phyloP scores from a whole-genome alignment of 2,113 vertebrate species.

The Oncorhynchus tshawytscha region DNA sequence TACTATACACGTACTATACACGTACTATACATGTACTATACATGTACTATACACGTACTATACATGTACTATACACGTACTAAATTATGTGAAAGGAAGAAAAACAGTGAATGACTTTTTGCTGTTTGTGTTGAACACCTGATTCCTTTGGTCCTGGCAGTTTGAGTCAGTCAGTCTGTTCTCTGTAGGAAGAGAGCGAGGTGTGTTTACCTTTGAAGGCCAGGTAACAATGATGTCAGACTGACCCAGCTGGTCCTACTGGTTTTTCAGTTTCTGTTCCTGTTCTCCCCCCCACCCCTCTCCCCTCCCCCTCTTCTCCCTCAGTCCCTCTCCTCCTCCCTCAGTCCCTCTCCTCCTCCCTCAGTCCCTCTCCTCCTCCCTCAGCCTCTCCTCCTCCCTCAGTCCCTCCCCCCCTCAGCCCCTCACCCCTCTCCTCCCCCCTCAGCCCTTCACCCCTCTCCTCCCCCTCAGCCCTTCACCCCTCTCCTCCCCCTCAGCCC shows the following conservation, averaged over 20 bases:
- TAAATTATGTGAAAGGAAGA: too few species aligned
- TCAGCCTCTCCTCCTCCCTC: not conserved
- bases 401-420: not conserved
- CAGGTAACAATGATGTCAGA: conserved; percentile 31
- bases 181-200: not conserved
- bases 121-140: too few species aligned
- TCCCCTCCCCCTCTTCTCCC: not conserved
- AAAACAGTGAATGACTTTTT: too few species aligned
- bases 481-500: not conserved
- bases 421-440: not conserved
- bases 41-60: too few species aligned
- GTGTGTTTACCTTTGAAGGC: conserved; percentile 57
- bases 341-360: not conserved
- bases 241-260: conserved; percentile 51
- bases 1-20: too few species aligned
- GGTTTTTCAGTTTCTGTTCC: conserved; percentile 72
- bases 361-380: too few species aligned
- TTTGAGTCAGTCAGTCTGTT: not conserved
- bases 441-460: not conserved
- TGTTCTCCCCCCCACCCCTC: not conserved
- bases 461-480: conserved; percentile 8
- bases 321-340: too few species aligned
- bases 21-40: too few species aligned
- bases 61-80: too few species aligned
- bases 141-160: too few species aligned